Percentiles rank a stretch among this genome's conserved stretches.
These are phyloP conservation scores for Apus apus DNA, from an alignment of 2,113 vertebrate genomes.

Conservation along the genomic window DNA sequence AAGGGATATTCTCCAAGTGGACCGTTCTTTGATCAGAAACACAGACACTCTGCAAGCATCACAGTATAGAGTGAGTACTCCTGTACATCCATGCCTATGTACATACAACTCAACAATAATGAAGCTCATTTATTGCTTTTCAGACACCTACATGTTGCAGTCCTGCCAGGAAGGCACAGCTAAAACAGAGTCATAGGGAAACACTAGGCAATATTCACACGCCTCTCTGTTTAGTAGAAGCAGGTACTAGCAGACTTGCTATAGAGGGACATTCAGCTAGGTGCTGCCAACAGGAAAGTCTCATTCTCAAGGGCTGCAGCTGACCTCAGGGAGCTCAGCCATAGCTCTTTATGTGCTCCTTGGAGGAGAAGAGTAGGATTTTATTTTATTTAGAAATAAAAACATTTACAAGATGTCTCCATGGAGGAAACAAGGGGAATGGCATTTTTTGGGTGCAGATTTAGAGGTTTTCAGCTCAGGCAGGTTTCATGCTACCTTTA, in stretches of 20 bases:
- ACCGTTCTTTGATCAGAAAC: background rate
- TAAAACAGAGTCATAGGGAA: background rate
- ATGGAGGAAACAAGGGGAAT: background rate
- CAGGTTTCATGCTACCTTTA: background rate
- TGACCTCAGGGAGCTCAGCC: background rate
- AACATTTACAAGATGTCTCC: too few relatives aligned
- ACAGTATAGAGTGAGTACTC: background rate
- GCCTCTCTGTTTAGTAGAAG: background rate
- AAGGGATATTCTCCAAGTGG: background rate
- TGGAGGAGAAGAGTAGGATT: background rate
- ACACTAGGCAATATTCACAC: background rate
- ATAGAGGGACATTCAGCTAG: background rate
- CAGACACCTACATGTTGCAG: background rate
- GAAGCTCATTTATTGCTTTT: background rate
- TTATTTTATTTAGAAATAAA: too few relatives aligned
- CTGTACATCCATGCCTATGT: accelerated
- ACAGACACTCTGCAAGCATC: background rate
- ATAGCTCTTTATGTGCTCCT: background rate
- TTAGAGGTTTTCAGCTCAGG: background rate
- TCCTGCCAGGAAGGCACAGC: background rate
- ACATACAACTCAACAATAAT: background rate
- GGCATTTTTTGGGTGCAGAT: background rate
- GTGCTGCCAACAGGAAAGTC: background rate
- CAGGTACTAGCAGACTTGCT: background rate
- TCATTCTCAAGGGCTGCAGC: accelerated